Percentiles rank a stretch among this genome's conserved stretches.
Evolutionary conservation across 2,113 vertebrate genomes (phyloP).

Genomic region (Scomber scombrus): DNA sequence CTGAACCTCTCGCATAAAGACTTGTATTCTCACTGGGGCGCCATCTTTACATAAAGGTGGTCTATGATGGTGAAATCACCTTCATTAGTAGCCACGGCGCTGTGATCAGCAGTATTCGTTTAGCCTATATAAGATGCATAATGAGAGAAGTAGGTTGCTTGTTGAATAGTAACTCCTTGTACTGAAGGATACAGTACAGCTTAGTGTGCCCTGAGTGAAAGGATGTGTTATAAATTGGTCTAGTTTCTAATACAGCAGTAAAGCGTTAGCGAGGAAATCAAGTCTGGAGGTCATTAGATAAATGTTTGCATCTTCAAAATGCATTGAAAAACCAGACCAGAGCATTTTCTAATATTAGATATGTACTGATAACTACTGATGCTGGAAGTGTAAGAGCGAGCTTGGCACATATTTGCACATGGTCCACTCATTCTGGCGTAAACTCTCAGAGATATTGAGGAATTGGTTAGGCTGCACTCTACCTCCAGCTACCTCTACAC

Average conservation of each 20-base stretch:
- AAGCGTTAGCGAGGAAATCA: conserved; percentile 30
- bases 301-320: conserved; percentile 51
- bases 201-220: conserved; percentile 14
- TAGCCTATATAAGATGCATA: conserved; percentile 54
- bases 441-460: no score
- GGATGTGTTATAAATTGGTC: conserved; percentile 20
- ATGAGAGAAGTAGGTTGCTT: conserved; percentile 53
- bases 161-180: conserved; percentile 26
- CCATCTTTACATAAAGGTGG: conserved; percentile 50
- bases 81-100: conserved; percentile 42
- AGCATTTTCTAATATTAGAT: conserved; percentile 53
- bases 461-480: no score
- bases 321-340: conserved; percentile 24
- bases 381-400: no score
- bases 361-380: background rate
- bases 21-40: conserved; percentile 39
- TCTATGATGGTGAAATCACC: conserved; percentile 43
- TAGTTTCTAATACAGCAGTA: conserved; percentile 10
- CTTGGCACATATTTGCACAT: no score
- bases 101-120: conserved; percentile 55
- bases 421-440: no score
- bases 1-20: conserved; percentile 28
- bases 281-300: conserved; percentile 50
- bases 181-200: conserved; percentile 11
- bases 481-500: no score